Base-by-base conservation (phyloP, 2,797 vertebrate genomes). In the Melanotaenia pygmaea region DNA sequence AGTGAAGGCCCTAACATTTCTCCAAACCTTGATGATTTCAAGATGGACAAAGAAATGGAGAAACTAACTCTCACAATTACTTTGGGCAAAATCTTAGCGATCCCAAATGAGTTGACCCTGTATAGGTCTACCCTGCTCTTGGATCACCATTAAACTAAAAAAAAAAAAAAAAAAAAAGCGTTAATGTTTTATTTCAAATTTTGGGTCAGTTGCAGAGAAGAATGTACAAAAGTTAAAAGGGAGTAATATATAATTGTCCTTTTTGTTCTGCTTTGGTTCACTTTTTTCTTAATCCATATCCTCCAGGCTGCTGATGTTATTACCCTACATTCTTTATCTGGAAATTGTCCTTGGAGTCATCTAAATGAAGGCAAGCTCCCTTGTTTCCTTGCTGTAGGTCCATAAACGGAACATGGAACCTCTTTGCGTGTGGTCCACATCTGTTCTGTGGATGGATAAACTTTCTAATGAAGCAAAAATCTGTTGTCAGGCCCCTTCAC, bases 281-380 rank as follows among this genome's bases (percentile, higher is more conserved):
- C 61, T 70, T 73, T 58, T 72, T 53, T 58, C 64, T 71, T 71
- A 71, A 74, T 72, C 40, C 38, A 58, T 74, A 59, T 83, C 85
- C 91, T 86, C 66, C 72, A 70, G 86, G 85, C 85, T 67, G 70
- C 69, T 70, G 56, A 45, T 59, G 75, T 82, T 92, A 92, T 91
- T 92, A 76, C 79, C 89, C 92, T 77, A 93, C 70, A 90, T 93
- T 92, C 89, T 54, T 75, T 69, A 88, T 86, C 64, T 73, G 80
- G 87, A 89, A 81, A 74, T 7, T 74, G 59, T 77, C 86, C 86
- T 87, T 45, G 1, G 74, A 81, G 81, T 10, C 24, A 18, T 72
- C 40, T 47, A 40, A 86, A 86, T 85, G 59, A 77, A 87, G 84
- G 68, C 43, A 7, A 75, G 53, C 75, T 86, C 76, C 82, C 85